Evolutionary conservation across 2,888 invertebrate species (phyloP), one percentile per base, ranked within the genome.

Genomic region (Torymus auratus): DNA sequence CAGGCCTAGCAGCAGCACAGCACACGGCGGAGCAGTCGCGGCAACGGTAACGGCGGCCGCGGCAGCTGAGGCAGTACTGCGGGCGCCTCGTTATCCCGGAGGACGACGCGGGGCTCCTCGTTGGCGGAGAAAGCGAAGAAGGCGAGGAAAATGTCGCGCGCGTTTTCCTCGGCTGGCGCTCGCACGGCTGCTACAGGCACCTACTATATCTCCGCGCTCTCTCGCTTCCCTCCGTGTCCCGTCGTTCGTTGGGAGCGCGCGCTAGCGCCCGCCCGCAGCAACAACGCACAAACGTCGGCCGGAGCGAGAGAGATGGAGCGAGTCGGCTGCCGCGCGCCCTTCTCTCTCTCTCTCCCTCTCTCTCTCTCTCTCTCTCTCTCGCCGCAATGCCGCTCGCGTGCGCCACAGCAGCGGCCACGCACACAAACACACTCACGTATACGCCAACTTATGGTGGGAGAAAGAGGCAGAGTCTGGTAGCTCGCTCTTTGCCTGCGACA

Each of bases 251-350:
- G 1, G 77, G 28, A 28, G 28, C 28, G 28, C 28, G 28, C 28
- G 28, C 28, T 28, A 2, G 28, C 28, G 28, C 28, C 28, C 74
- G 76, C 82, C 71, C 75, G 79, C 82, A 83, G 83, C 81, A 83
- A 83, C 80, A 82, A 82, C 82, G 75, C 80, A 80, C 80, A 70
- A 80, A 67, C 28, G 28, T 28, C 28, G 28, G 28, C 28, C 28
- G 28, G 28, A 28, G 28, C 28, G 28, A 28, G 28, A 0, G 28
- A 28, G 28, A 28, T 4, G 28, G 28, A 28, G 28, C 28, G 1
- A 28, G 28, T 28, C 28, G 28, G 28, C 28, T 1, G 28, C 28
- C 28, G 28, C 28, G 28, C 28, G 28, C 28, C 28, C 28, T 28
- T 58, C 77, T 62, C 70, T 71, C 50, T 70, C 70, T 58, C 58